Base-by-base conservation (phyloP, 1,140 invertebrate species). In the Drosophila sproati region DNA sequence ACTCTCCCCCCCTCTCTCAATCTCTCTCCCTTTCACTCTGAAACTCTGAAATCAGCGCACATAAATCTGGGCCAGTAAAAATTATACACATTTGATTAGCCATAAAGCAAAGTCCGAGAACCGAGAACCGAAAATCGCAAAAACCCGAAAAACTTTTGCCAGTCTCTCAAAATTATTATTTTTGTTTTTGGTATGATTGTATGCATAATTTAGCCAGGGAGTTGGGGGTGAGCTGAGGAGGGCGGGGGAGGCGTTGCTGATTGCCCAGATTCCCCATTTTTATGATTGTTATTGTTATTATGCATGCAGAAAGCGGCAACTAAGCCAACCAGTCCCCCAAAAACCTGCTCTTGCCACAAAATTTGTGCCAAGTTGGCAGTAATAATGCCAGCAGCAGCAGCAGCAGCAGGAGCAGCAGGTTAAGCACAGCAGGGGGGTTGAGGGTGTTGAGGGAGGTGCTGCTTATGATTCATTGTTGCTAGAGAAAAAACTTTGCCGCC, bases 31-130 rank as follows among this genome's bases (percentile, higher is more conserved):
- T 20, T 20, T 1, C 20, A 0, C 20, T 20, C 20, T 20, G 20
- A 20, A 20, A 37, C 7, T 1, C 12, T 41, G 0, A 67, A 85
- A 83, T 83, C 81, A 80, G 69, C 41, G 57, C 55, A 59, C 80
- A 82, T 88, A 87, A 87, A 87, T 87, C 83, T 74, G 59, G 35
- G 77, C 55, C 77, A 85, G 73, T 83, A 83, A 80, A 85, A 83
- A 80, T 80, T 83, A 78, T 82, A 78, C 66, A 66, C 81, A 85
- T 83, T 83, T 83, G 81, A 85, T 83, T 73, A 80, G 73, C 67
- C 81, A 85, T 83, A 83, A 83, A 20, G 20, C 1, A 20, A 20
- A 1, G 20, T 20, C 20, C 20, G 1, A 20, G 20, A 20, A 20
- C 20, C 20, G 20, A 20, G 20, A 20, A 83, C n/a, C 28, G 52